Evolutionary conservation across 2,888 invertebrate species (phyloP).

Genomic region (Callyntrura guangdongensis): DNA sequence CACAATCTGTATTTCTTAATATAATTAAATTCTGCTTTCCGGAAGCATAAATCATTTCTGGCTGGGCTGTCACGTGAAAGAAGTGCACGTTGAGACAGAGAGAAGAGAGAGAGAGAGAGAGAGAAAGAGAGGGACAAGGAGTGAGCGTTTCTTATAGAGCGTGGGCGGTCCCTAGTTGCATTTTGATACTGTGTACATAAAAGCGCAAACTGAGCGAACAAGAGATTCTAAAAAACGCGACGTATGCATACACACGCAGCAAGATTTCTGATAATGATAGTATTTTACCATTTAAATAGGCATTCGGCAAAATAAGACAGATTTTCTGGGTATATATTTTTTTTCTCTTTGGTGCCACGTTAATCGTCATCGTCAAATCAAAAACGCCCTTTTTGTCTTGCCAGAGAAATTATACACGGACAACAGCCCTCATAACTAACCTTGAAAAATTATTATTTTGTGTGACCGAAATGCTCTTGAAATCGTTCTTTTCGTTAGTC

Average conservation of each 20-base stretch:
- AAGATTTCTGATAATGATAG: constrained; percentile 9
- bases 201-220: neutral
- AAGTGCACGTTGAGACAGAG: too few relatives aligned
- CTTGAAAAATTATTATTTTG: too few relatives aligned
- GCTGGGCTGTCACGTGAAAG: constrained; percentile 46
- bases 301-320: neutral
- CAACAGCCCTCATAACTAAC: too few relatives aligned
- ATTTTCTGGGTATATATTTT: constrained; percentile 9
- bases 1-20: constrained; percentile 39
- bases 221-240: neutral
- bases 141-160: constrained; percentile 16
- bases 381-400: constrained; percentile 19
- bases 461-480: too few relatives aligned
- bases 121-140: neutral
- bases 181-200: neutral
- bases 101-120: neutral
- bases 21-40: constrained; percentile 67
- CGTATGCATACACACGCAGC: neutral
- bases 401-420: too few relatives aligned
- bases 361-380: neutral
- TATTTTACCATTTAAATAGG: neutral
- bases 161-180: constrained; percentile 54
- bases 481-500: too few relatives aligned
- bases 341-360: neutral
- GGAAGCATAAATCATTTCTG: constrained; percentile 67